Base-by-base conservation (phyloP, 2,113 vertebrate genomes). In the Lanius ludovicianus region DNA sequence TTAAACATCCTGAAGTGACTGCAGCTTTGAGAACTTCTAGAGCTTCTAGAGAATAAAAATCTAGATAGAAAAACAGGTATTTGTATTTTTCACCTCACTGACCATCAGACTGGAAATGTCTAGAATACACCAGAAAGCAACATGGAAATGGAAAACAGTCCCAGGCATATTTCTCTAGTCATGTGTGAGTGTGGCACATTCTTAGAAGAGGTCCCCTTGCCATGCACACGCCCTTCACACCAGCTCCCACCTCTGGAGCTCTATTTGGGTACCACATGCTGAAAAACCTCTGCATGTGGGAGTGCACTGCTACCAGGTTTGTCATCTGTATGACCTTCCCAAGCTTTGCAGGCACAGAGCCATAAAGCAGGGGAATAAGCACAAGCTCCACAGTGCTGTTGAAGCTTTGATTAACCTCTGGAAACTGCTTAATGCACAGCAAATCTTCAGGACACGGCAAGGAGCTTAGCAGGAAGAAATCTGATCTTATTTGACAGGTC, bases 321-420 rank as follows among this genome's bases (percentile, higher is more conserved):
- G 47, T 65, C 28, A 46, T 6, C 18, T 0, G 0, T 37, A 39
- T 0, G 2, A 59, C 30, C 14, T 47, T 13, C 35, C 8, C 2
- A 10, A 4, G 18, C 35, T 71, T 25, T 68, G 53, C 53, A 83
- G 76, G 71, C 70, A 82, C n/a, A 62, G 50, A 62, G 47, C 39
- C 49, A 69, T 10, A 42, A 24, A 70, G 20, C 44, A 60, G 4
- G 10, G 18, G 44, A 86, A 74, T 46, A 69, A 80, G 24, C 33
- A 52, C 35, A 69, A 47, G 64, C 49, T 84, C 10, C 1, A 52
- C 35, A 77, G 59, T 35, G 16, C 4, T 10, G 1, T 60, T 24
- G 46, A 77, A 81, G 60, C 60, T 93, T 84, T 73, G 71, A 8
- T 81, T 87, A 92, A 82, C 60, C 67, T 92, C 78, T 87, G 55